A percentile compares a stretch with the other conserved stretches of the same genome.
Conservation (phyloP, 2,888 invertebrate species). For the Galerucella nymphaeae region DNA sequence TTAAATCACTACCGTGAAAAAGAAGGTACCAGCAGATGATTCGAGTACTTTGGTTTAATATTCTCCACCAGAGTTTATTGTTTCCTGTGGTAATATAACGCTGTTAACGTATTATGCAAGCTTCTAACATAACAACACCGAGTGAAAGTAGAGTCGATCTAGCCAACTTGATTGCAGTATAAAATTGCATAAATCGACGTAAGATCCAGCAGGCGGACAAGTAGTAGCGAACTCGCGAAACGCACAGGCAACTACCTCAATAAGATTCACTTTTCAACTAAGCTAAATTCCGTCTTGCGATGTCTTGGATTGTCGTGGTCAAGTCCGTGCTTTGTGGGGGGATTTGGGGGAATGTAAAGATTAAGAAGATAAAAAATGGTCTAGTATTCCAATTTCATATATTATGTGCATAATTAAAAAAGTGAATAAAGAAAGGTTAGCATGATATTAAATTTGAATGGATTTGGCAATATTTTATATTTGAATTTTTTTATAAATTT, state of each 20-base stretch:
- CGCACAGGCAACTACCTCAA: constrained; percentile 36
- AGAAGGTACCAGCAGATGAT: constrained; percentile 16
- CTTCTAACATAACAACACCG: constrained; percentile 52
- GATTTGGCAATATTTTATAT: too few species aligned
- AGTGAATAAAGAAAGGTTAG: not conserved
- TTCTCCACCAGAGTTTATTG: constrained; percentile 45
- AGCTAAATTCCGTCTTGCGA: constrained; percentile 31
- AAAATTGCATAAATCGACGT: constrained; percentile 54
- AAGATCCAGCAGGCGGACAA: constrained; percentile 30
- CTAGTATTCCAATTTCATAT: not conserved
- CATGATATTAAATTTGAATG: too few species aligned
- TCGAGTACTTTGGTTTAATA: constrained; percentile 26
- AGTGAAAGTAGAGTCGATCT: constrained; percentile 57
- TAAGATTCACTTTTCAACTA: constrained; percentile 46
- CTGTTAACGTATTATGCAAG: constrained; percentile 52
- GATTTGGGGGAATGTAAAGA: constrained; percentile 1
- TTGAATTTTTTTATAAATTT: too few species aligned
- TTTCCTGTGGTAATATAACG: constrained; percentile 45
- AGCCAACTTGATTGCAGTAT: constrained; percentile 54
- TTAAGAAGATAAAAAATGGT: not conserved
- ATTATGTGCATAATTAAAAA: not conserved
- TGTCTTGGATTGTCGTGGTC: constrained; percentile 17
- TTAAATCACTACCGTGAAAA: constrained; percentile 13
- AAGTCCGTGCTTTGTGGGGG: constrained; percentile 15
- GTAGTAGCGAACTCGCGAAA: constrained; percentile 37